Base-by-base conservation (phyloP, 1,140 invertebrate genomes). In the Drosophila busckii region DNA sequence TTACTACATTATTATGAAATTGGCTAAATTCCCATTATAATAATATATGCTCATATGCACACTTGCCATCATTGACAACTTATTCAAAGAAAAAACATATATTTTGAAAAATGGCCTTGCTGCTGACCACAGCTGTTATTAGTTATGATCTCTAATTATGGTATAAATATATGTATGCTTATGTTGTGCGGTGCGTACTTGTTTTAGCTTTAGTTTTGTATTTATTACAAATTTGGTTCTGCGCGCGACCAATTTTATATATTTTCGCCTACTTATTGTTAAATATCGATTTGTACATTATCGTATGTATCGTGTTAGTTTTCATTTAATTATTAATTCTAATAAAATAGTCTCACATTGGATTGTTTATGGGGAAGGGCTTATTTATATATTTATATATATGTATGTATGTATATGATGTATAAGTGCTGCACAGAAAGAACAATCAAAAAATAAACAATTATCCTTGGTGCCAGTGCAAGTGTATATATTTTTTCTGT, bases 161-260 rank as follows among this genome's bases (percentile, higher is more conserved):
- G 49, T 45, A 38, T 45, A 60, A 31, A n/a, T n/a, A n/a, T n/a
- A n/a, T n/a, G n/a, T 22, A 35, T 28, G 28, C 50, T 64, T 63
- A 55, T n/a, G n/a, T 76, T 76, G 70, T 76, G 70, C 70, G 70
- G 70, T 76, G 65, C 66, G 42, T 70, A 58, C n/a, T n/a, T n/a
- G 52, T 53, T 49, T 49, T 70, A 32, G 35, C 34, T 49, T 56
- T 3, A 8, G 19, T 40, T 48, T 4, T 16, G 1, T 22, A 26
- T 26, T 49, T 32, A 54, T 71, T 78, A 78, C 58, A 80, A 80
- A 80, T 65, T 78, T 80, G 73, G 71, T 78, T 78, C 71, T 78
- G 63, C 64, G 44, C 73, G 49, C 67, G 42, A 61, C 63, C 71
- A 55, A 12, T 12, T 46, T 26, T 45, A 31, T 37, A 26, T 19